phyloP scores from a whole-genome alignment of 2,797 vertebrate species.

The Triplophysa bombifrons region DNA sequence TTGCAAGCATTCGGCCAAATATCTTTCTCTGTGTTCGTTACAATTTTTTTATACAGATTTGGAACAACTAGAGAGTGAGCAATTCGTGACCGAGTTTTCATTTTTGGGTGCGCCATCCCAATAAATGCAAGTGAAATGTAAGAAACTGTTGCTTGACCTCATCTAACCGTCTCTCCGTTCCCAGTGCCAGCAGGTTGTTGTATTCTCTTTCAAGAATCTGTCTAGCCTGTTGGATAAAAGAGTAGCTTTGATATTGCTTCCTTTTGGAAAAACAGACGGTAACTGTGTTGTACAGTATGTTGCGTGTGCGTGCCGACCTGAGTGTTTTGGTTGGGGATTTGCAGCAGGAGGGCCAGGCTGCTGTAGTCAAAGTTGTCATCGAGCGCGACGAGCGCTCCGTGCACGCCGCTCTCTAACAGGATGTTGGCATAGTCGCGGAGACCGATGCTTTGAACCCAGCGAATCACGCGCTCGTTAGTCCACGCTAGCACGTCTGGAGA shows the following conservation, averaged over 20 bases:
- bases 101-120: too few relatives aligned
- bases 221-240: conserved; percentile 82
- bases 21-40: too few relatives aligned
- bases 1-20: too few relatives aligned
- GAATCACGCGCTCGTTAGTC: conserved; percentile 96
- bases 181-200: conserved; percentile 97
- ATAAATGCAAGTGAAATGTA: too few relatives aligned
- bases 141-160: conserved; percentile 82
- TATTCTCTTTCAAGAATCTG: conserved; percentile 99
- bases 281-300: background rate
- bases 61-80: too few relatives aligned
- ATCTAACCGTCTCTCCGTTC: conserved; percentile 96
- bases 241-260: background rate
- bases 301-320: conserved; percentile 77
- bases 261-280: background rate
- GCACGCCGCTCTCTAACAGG: conserved; percentile 95
- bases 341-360: conserved; percentile 94
- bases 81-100: too few relatives aligned
- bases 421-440: conserved; percentile 96
- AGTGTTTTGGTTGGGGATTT: conserved; percentile 97
- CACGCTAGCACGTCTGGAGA: conserved; percentile 91
- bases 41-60: too few relatives aligned
- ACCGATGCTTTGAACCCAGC: conserved; percentile 97
- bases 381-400: conserved; percentile 92
- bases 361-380: conserved; percentile 98